Percentiles rank a stretch among this genome's conserved stretches.
phyloP scores from a whole-genome alignment of 2,888 invertebrate genomes.

The Erannis defoliaria region DNA sequence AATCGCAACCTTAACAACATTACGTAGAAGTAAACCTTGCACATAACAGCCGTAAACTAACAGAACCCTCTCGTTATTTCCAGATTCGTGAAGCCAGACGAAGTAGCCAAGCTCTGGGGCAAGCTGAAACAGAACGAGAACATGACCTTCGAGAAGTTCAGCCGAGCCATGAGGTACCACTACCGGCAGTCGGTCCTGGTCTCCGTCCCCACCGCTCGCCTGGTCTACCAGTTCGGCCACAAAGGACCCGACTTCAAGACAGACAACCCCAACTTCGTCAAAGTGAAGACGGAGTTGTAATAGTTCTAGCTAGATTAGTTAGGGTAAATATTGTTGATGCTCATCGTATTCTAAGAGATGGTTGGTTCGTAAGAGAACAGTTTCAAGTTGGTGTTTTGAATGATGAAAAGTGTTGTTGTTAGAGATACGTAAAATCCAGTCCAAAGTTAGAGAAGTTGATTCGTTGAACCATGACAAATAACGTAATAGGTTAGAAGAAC shows the following conservation, averaged over 20 bases:
- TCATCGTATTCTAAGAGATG: conserved; percentile 48
- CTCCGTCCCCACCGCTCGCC: conserved; percentile 91
- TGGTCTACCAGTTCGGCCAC: conserved; percentile 94
- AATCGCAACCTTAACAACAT: background rate
- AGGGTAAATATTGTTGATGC: conserved; percentile 45
- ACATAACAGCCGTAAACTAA: conserved; percentile 35
- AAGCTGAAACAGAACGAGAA: conserved; percentile 93
- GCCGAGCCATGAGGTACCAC: conserved; percentile 95
- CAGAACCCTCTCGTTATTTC: conserved; percentile 49
- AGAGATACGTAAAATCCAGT: conserved; percentile 31
- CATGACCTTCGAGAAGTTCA: conserved; percentile 97
- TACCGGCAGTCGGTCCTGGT: conserved; percentile 91
- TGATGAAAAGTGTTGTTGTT: conserved; percentile 31
- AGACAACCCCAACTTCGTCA: conserved; percentile 85
- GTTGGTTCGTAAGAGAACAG: conserved; percentile 41
- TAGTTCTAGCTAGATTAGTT: conserved; percentile 33
- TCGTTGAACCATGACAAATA: conserved; percentile 34
- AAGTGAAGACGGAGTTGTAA: conserved; percentile 75
- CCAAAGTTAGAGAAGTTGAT: conserved; percentile 24
- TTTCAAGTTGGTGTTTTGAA: conserved; percentile 44
- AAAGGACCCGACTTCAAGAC: conserved; percentile 93
- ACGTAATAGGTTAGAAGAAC: conserved; percentile 29
- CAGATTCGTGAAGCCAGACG: conserved; percentile 94
- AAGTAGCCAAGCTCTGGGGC: conserved; percentile 95
- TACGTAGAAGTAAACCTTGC: background rate